A percentile compares a stretch with the other conserved stretches of the same genome.
Conservation (phyloP, 2,797 vertebrate genomes). For the Muraenolepis orangiensis region DNA sequence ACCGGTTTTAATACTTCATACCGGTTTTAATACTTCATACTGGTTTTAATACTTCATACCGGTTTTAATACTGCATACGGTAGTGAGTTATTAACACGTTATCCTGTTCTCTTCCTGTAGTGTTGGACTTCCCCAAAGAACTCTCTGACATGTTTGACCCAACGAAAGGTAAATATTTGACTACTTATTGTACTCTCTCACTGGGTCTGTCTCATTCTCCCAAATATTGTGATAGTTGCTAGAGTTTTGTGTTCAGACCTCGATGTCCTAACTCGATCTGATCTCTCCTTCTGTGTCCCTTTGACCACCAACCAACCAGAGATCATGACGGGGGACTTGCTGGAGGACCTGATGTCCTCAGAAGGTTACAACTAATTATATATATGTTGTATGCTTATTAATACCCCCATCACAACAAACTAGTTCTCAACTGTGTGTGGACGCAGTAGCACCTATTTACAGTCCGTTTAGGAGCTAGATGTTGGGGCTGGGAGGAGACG, state of each 20-base stretch:
- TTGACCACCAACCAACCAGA: conserved; percentile 68
- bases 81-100: neutral
- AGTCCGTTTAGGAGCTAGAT: too few species aligned
- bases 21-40: too few species aligned
- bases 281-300: conserved; percentile 15
- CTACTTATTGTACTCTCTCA: neutral
- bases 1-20: too few species aligned
- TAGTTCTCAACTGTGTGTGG: too few species aligned
- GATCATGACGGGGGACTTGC: conserved; percentile 89
- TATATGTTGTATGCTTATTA: too few species aligned
- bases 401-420: too few species aligned
- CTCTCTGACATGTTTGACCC: conserved; percentile 98
- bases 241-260: neutral
- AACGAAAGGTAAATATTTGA: conserved; percentile 81
- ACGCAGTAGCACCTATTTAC: too few species aligned
- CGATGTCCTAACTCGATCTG: neutral
- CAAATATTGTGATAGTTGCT: neutral
- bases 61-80: neutral
- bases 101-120: conserved; percentile 67
- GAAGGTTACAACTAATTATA: too few species aligned
- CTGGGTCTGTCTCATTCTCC: too few species aligned
- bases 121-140: conserved; percentile 94
- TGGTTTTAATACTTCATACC: too few species aligned
- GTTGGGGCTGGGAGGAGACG: too few species aligned
- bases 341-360: conserved; percentile 97